Percentiles rank a stretch among this genome's conserved stretches.
Evolutionary conservation across 2,888 invertebrate species (phyloP).

Genomic region (Lepidochrysops patricia): DNA sequence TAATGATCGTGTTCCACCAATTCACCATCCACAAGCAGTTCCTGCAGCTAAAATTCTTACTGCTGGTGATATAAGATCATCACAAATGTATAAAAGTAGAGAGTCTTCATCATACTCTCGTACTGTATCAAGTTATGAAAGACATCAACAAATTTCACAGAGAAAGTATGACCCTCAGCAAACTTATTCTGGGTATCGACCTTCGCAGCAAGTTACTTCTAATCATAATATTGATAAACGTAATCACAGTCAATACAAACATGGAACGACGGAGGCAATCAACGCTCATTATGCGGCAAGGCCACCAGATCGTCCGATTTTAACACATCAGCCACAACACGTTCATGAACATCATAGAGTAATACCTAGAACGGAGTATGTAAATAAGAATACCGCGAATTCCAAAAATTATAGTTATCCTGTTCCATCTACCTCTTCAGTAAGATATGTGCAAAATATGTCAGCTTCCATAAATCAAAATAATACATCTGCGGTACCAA

Average conservation of each 20-base stretch:
- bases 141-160: conserved; percentile 46
- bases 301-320: conserved; percentile 47
- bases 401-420: conserved; percentile 50
- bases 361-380: conserved; percentile 46
- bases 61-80: conserved; percentile 40
- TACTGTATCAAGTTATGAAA: conserved; percentile 48
- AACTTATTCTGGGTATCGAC: conserved; percentile 60
- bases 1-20: conserved; percentile 65
- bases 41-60: conserved; percentile 42
- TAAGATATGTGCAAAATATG: conserved; percentile 42
- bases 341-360: conserved; percentile 44
- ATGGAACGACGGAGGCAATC: conserved; percentile 42
- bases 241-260: conserved; percentile 51
- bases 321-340: conserved; percentile 44
- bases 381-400: conserved; percentile 43
- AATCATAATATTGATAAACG: conserved; percentile 52
- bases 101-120: conserved; percentile 52
- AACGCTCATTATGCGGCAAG: conserved; percentile 46
- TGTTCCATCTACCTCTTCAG: conserved; percentile 53
- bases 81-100: conserved; percentile 50
- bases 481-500: conserved; percentile 38
- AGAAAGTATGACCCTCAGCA: conserved; percentile 65
- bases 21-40: conserved; percentile 55
- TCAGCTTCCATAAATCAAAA: conserved; percentile 46
- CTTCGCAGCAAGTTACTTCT: conserved; percentile 43